Evolutionary conservation across 1,140 invertebrate genomes (phyloP).

Genomic region (Paraescarpia echinospica): DNA sequence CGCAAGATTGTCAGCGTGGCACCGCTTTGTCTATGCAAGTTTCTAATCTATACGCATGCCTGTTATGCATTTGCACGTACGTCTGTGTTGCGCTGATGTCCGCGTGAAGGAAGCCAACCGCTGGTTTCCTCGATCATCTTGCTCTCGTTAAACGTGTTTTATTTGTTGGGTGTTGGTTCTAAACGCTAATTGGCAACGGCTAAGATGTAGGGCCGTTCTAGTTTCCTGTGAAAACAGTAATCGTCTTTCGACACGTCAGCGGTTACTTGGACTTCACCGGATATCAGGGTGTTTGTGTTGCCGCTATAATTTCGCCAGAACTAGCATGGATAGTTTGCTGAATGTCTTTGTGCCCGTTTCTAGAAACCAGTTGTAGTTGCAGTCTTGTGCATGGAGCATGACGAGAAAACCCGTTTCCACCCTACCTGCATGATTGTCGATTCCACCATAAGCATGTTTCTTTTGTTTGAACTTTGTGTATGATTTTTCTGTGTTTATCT

Average conservation of each 20-base stretch:
- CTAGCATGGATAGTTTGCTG: background rate
- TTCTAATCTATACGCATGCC: background rate
- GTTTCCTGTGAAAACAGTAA: background rate
- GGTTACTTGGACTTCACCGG: background rate
- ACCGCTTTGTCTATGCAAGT: background rate
- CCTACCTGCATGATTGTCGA: background rate
- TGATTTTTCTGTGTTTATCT: background rate
- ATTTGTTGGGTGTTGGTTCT: background rate
- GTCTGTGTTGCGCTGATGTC: background rate
- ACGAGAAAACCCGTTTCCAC: background rate
- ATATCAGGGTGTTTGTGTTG: background rate
- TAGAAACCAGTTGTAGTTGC: background rate
- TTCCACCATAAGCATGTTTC: background rate
- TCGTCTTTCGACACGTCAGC: background rate
- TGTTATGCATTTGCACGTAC: background rate
- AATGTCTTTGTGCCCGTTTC: background rate
- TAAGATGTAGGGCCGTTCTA: background rate
- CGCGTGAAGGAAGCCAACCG: background rate
- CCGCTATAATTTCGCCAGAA: background rate
- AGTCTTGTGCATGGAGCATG: background rate
- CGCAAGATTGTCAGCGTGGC: background rate
- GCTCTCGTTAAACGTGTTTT: background rate
- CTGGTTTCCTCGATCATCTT: background rate
- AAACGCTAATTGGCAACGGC: background rate
- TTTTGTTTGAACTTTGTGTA: background rate